phyloP scores from a whole-genome alignment of 23 tunicate species.

The Trididemnum clinides region DNA sequence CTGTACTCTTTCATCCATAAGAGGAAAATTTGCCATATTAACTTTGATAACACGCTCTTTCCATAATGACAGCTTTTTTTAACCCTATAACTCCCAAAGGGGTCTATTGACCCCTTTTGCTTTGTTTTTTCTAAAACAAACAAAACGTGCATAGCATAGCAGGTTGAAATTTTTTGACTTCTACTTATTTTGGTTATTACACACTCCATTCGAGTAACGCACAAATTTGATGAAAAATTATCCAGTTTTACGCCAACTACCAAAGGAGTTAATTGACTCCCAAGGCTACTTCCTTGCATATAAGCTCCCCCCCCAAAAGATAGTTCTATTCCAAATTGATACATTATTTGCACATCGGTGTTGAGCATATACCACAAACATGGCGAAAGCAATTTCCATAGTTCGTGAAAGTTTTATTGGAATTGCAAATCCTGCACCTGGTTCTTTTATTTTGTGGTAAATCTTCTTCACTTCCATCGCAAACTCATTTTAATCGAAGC shows the following conservation, averaged over 20 bases:
- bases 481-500: conserved; percentile 25
- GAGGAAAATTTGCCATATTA: too few species aligned
- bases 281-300: conserved; percentile 32
- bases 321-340: conserved; percentile 31
- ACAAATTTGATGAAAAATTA: conserved; percentile 28
- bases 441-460: conserved; percentile 19
- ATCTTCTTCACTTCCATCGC: conserved; percentile 6
- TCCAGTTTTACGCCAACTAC: conserved; percentile 35
- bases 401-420: neutral
- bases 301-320: conserved; percentile 5
- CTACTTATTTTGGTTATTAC: conserved; percentile 19
- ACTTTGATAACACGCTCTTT: too few species aligned
- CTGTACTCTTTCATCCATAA: too few species aligned
- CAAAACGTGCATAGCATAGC: conserved; percentile 5
- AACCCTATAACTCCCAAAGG: too few species aligned
- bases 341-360: conserved; percentile 28
- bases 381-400: neutral
- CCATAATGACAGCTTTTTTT: too few species aligned
- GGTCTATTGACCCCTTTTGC: too few species aligned
- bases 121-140: conserved; percentile 10
- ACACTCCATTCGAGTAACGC: conserved; percentile 22
- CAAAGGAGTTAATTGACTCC: conserved; percentile 36
- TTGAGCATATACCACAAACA: conserved; percentile 27
- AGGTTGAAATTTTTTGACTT: conserved; percentile 26
- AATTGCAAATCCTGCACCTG: conserved; percentile 8